Percentiles rank a stretch among this genome's conserved stretches.
Conservation (phyloP, 2,797 vertebrate species). For the Gambelia wislizenii region DNA sequence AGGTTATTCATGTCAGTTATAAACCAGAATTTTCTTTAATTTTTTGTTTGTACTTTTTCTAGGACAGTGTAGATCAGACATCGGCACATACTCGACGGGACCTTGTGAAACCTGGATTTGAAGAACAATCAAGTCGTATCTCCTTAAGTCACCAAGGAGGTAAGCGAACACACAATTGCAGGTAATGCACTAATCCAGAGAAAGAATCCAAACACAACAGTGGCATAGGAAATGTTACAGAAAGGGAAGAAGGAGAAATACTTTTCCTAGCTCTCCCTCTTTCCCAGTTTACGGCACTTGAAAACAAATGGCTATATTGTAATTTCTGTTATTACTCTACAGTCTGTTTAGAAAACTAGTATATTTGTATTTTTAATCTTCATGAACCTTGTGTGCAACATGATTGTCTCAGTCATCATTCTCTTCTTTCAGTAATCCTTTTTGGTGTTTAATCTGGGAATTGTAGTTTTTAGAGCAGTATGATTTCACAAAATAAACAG, state of each 20-base stretch:
- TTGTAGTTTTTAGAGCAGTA: background rate
- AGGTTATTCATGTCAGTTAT: slow-evolving; percentile 1
- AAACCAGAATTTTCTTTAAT: slow-evolving; percentile 25
- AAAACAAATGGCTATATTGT: background rate
- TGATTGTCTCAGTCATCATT: background rate
- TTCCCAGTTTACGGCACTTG: background rate
- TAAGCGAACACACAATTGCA: slow-evolving; percentile 67
- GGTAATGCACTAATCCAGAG: background rate
- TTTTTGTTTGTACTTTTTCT: slow-evolving; percentile 70
- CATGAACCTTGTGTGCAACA: background rate
- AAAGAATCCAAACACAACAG: background rate
- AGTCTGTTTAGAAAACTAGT: slow-evolving; percentile 3
- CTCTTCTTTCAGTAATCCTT: background rate
- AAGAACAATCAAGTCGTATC: slow-evolving; percentile 81
- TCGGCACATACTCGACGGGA: slow-evolving; percentile 83
- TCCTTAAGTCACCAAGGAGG: slow-evolving; percentile 91
- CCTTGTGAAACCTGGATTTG: slow-evolving; percentile 84
- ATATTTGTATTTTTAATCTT: background rate
- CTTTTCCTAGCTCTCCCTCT: background rate
- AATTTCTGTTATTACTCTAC: background rate
- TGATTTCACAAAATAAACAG: background rate
- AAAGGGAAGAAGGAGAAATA: background rate
- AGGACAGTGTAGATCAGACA: slow-evolving; percentile 91
- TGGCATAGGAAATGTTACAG: background rate
- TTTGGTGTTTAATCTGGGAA: background rate